Evolutionary conservation across 2,113 vertebrate species (phyloP).

Genomic region (Protobothrops flavoviridis): DNA sequence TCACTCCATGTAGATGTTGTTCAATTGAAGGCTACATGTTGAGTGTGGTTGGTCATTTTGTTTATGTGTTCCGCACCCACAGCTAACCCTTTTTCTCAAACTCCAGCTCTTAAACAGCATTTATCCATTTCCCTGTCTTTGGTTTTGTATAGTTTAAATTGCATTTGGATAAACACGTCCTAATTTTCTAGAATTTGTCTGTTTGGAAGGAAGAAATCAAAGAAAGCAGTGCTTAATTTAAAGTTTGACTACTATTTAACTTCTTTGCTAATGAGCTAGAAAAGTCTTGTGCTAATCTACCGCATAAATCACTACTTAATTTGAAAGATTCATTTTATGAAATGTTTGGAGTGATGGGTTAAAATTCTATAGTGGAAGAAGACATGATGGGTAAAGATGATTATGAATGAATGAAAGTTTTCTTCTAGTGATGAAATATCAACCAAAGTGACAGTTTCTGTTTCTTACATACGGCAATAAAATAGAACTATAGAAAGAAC

Average conservation of each 20-base stretch:
- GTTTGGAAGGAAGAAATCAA: background rate
- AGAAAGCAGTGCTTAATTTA: background rate
- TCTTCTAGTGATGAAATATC: background rate
- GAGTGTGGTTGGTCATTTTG: background rate
- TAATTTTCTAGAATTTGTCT: background rate
- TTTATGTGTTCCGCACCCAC: background rate
- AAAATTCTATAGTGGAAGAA: background rate
- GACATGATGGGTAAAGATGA: background rate
- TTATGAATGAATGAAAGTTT: background rate
- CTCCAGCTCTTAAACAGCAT: background rate
- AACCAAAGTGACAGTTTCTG: background rate
- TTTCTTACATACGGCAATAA: background rate
- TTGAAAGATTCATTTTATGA: slow-evolving; percentile 13
- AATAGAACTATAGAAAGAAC: background rate
- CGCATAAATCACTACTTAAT: background rate
- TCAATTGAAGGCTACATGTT: background rate
- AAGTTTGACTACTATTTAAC: background rate
- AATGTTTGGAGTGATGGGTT: slow-evolving; percentile 1
- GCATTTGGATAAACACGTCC: background rate
- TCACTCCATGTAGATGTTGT: background rate
- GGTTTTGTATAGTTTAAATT: background rate
- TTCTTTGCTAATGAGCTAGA: slow-evolving; percentile 1
- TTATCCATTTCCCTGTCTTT: background rate
- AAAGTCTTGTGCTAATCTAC: slow-evolving; percentile 2
- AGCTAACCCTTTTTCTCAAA: background rate